phyloP scores from a whole-genome alignment of 2,888 invertebrate species.

The Melitaea athalia region DNA sequence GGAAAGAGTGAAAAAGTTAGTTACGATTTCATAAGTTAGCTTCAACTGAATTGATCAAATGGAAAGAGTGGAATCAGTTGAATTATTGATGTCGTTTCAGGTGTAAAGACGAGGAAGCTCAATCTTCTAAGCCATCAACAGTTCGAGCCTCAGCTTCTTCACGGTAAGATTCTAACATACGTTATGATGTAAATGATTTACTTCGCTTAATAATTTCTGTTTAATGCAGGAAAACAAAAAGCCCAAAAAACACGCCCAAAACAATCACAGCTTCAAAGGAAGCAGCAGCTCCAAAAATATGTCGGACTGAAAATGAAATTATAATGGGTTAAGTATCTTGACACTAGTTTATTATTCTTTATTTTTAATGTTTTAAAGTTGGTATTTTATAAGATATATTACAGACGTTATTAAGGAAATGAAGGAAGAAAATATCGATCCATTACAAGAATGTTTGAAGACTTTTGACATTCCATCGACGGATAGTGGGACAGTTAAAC shows the following conservation, averaged over 20 bases:
- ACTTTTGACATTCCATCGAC: conserved; percentile 45
- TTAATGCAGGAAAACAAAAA: conserved; percentile 58
- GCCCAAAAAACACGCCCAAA: conserved; percentile 50
- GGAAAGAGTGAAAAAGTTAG: conserved; percentile 59
- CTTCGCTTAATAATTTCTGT: not conserved
- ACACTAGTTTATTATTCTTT: not conserved
- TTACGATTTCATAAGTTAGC: conserved; percentile 13
- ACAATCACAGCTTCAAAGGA: conserved; percentile 43
- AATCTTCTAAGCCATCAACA: conserved; percentile 47
- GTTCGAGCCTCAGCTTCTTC: conserved; percentile 36
- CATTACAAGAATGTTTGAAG: conserved; percentile 59
- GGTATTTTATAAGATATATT: conserved; percentile 12
- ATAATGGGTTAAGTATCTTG: conserved; percentile 54
- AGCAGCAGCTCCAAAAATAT: conserved; percentile 47
- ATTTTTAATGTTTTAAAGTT: not conserved
- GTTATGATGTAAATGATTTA: not conserved
- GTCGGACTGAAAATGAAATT: conserved; percentile 67
- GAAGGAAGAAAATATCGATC: conserved; percentile 61
- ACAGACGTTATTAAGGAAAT: conserved; percentile 63
- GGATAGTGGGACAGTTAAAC: conserved; percentile 47
- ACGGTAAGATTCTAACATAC: conserved; percentile 47
- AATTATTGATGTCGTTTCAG: conserved; percentile 44
- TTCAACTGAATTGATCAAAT: not conserved
- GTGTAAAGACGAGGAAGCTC: conserved; percentile 54
- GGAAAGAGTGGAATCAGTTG: not conserved